Percentiles rank a stretch among this genome's conserved stretches.
These are phyloP conservation scores for Sitobion miscanthi DNA, from an alignment of 1,140 invertebrate species.

Conservation along the genomic window DNA sequence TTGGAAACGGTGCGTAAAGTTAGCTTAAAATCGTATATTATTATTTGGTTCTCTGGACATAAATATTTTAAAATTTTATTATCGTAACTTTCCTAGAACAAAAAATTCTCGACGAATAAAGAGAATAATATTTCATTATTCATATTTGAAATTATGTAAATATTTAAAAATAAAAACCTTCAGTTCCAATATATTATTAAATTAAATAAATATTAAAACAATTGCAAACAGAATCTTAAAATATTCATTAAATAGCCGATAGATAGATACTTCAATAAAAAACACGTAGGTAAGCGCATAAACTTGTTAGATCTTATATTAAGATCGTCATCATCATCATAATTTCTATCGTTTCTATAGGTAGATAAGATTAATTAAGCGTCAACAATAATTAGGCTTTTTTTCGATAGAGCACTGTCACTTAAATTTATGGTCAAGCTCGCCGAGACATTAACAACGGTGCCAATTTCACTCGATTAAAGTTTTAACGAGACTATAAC, in stretches of 20 bases:
- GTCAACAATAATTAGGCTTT: background rate
- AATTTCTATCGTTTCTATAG: background rate
- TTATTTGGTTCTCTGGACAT: background rate
- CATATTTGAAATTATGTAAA: background rate
- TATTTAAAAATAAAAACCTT: background rate
- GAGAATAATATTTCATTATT: background rate
- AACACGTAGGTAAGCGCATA: background rate
- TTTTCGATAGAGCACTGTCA: background rate
- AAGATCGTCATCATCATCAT: background rate
- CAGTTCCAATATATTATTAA: background rate
- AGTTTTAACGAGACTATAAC: conserved; percentile 9
- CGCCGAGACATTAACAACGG: background rate
- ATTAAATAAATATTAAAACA: conserved; percentile 2
- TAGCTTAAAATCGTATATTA: background rate
- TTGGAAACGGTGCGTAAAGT: background rate
- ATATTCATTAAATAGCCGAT: background rate
- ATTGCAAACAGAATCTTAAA: background rate
- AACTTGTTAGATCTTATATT: background rate
- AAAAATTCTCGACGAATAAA: background rate
- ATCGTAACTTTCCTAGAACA: background rate
- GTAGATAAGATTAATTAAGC: conserved; percentile 38
- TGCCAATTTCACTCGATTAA: conserved; percentile 10
- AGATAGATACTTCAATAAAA: background rate
- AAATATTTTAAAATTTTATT: background rate
- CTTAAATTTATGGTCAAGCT: conserved; percentile 20